Percentiles rank a stretch among this genome's conserved stretches.
phyloP scores from a whole-genome alignment of 2,113 vertebrate species.

The Petromus typicus region DNA sequence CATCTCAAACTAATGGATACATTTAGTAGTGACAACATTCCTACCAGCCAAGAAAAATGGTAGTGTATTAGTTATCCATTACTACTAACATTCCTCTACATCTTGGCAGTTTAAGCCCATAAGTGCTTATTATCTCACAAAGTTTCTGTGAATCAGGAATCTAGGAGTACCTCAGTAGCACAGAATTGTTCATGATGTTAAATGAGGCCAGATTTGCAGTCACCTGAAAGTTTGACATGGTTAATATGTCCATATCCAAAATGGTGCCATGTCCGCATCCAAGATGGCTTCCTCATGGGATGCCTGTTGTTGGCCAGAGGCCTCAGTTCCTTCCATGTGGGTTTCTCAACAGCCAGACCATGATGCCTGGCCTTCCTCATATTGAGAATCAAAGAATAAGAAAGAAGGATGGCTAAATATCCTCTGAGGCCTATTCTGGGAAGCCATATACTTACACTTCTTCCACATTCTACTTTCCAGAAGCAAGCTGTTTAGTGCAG shows the following conservation, averaged over 20 bases:
- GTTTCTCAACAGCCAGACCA: not conserved
- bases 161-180: not conserved
- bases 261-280: not conserved
- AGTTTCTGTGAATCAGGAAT: not conserved
- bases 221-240: not conserved
- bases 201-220: not conserved
- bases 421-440: not conserved
- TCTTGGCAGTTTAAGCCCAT: not conserved
- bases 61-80: not conserved
- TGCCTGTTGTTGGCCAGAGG: not conserved
- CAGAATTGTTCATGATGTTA: not conserved
- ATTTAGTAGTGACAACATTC: not conserved
- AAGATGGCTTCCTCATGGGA: not conserved
- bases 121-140: not conserved
- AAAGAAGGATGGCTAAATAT: not conserved
- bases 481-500: not conserved
- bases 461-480: not conserved
- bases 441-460: not conserved
- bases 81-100: not conserved
- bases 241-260: not conserved
- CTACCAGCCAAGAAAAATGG: not conserved
- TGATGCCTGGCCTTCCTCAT: not conserved
- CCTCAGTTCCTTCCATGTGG: not conserved
- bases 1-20: not conserved
- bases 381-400: not conserved